Percentiles rank a stretch among this genome's conserved stretches.
Evolutionary conservation across 2,113 vertebrate genomes (phyloP).

Genomic region (Tylochromis polylepis): DNA sequence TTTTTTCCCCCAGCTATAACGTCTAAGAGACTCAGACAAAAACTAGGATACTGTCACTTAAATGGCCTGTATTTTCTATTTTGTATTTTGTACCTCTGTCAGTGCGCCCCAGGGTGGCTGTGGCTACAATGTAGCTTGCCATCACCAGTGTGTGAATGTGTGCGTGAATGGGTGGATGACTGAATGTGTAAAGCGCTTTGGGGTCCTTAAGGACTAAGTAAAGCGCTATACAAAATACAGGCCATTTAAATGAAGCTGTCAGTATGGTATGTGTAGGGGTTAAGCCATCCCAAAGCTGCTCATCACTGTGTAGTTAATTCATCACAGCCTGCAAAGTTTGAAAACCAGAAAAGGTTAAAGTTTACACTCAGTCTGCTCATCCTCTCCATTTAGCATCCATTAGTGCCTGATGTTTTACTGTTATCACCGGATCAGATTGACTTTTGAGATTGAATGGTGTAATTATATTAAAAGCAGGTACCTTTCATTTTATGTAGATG

Average conservation of each 20-base stretch:
- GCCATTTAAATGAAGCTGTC: slow-evolving; percentile 23
- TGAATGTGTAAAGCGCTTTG: too few relatives aligned
- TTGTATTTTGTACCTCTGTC: too few relatives aligned
- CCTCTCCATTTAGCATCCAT: background rate
- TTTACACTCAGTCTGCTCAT: background rate
- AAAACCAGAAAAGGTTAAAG: background rate
- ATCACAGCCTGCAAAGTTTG: background rate
- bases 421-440: background rate
- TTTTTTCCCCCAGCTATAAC: background rate
- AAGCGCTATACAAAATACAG: too few relatives aligned
- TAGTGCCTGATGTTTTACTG: background rate
- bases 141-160: too few relatives aligned
- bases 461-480: background rate
- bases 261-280: background rate
- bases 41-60: background rate
- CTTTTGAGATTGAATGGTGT: background rate
- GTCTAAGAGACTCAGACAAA: background rate
- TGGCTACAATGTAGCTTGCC: too few relatives aligned
- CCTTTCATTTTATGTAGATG: background rate
- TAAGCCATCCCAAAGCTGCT: slow-evolving; percentile 16
- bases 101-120: too few relatives aligned
- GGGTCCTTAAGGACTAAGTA: too few relatives aligned
- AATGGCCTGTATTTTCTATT: too few relatives aligned
- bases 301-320: slow-evolving; percentile 11
- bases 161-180: too few relatives aligned